These are phyloP conservation scores for Sipunculus nudus DNA, from an alignment of 2,888 invertebrate species.

Conservation along the genomic window DNA sequence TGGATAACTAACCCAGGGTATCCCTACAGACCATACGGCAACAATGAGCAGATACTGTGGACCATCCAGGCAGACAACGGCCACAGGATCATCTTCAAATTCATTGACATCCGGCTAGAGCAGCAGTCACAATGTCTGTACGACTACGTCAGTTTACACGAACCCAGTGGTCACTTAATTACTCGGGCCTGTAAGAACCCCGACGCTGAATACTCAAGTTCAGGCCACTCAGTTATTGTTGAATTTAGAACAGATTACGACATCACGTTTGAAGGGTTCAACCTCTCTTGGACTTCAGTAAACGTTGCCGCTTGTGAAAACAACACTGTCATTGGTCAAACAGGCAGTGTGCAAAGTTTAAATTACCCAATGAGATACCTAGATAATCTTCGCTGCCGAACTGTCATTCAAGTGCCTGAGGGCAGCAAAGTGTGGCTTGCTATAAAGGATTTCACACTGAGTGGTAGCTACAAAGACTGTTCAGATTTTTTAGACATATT, in stretches of 20 bases:
- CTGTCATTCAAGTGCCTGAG: conserved; percentile 75
- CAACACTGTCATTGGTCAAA: neutral
- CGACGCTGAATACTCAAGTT: neutral
- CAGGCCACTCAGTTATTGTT: conserved; percentile 1
- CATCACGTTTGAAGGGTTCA: conserved; percentile 3
- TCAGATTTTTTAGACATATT: neutral
- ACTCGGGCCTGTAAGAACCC: neutral
- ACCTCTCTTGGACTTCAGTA: conserved; percentile 3
- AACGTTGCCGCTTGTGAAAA: neutral
- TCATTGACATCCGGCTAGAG: conserved; percentile 6
- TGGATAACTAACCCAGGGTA: no score
- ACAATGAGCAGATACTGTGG: conserved; percentile 3
- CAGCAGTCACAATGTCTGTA: conserved; percentile 10
- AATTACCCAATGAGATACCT: conserved; percentile 78
- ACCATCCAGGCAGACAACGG: neutral
- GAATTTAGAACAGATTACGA: conserved; percentile 13
- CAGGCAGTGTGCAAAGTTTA: conserved; percentile 76
- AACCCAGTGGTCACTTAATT: neutral
- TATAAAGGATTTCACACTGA: conserved; percentile 67
- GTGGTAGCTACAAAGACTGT: neutral
- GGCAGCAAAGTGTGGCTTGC: conserved; percentile 76
- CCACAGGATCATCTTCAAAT: neutral
- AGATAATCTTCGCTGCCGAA: conserved; percentile 78
- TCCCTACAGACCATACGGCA: neutral
- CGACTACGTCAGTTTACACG: conserved; percentile 9